phyloP scores from a whole-genome alignment of 2,888 invertebrate genomes.

The Oxystoma pomonae region DNA sequence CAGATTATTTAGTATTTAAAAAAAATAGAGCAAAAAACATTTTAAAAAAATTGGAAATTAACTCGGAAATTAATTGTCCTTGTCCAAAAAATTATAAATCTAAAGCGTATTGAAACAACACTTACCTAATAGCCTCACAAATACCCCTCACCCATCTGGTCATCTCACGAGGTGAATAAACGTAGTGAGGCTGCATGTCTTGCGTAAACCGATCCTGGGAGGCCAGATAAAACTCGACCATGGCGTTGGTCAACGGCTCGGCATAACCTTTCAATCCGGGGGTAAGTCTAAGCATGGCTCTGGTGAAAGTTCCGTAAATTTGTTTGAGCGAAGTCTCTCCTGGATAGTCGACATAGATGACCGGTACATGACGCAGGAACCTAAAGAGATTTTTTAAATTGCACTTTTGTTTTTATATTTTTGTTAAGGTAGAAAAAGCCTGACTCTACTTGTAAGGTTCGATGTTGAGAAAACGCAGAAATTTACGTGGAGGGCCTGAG shows the following conservation, averaged over 20 bases:
- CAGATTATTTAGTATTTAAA: no score
- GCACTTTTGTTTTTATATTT: no score
- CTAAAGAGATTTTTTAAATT: no score
- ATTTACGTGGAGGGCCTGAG: no score
- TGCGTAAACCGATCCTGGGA: slow-evolving; percentile 98
- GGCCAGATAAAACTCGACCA: slow-evolving; percentile 96
- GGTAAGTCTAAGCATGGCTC: slow-evolving; percentile 95
- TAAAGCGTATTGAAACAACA: no score
- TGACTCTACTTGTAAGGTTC: no score
- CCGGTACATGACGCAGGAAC: slow-evolving; percentile 91
- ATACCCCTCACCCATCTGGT: slow-evolving; percentile 99
- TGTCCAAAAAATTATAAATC: no score
- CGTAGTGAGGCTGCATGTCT: slow-evolving; percentile 99
- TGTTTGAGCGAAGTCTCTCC: slow-evolving; percentile 96
- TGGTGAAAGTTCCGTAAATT: slow-evolving; percentile 98
- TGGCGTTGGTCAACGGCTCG: slow-evolving; percentile 95
- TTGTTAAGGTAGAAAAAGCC: no score
- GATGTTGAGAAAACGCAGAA: no score
- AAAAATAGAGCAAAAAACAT: no score
- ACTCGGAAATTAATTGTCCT: no score
- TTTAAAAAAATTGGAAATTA: no score
- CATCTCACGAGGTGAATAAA: slow-evolving; percentile 98
- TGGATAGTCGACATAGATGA: slow-evolving; percentile 99
- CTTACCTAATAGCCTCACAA: slow-evolving; percentile 81
- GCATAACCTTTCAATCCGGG: slow-evolving; percentile 90